Evolutionary conservation across 2,888 invertebrate species (phyloP), one percentile per base, ranked within the genome.

Genomic region (Aphodius granarius): DNA sequence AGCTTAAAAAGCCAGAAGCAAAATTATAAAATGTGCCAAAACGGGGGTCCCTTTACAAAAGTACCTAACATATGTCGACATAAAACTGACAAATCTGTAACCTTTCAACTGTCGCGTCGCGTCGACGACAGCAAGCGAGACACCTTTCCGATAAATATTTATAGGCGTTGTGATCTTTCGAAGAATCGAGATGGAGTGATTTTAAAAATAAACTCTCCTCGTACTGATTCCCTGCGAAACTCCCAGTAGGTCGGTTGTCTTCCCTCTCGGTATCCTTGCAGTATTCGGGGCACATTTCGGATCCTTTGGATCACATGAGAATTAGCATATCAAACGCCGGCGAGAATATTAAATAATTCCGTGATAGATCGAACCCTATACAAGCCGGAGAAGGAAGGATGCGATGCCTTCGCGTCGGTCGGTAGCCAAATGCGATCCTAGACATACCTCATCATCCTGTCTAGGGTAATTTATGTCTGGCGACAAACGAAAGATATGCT

Each of bases 241-340:
- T 3, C 43, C 43, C 43, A 6, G 43, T 43, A 43, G 43, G 43
- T 43, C 43, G 43, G 43, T 43, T 43, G 43, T 43, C 43, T 43
- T 6, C 6, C 9, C 43, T 6, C n/a, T 65, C 65, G 72, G 66
- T 65, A 72, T 75, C 63, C 70, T 66, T 75, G 73, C 74, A 73
- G 75, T 76, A 78, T 78, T 79, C 79, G 71, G 73, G 63, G 64
- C 75, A 78, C 76, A 76, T 73, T 76, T 75, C 75, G 75, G 75
- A 76, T 80, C 80, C 79, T 81, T 79, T 81, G 81, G 81, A 80
- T 83, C 80, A 73, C 79, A 77, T 76, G 73, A 75, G 79, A 80
- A 83, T 83, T 83, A 81, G 79, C 81, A 82, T 82, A 81, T 82
- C 81, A 83, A 83, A 82, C 81, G 79, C 76, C 75, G 75, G 74